Evolutionary conservation across 2,888 invertebrate species (phyloP), one percentile per base, ranked within the genome.

Genomic region (Standfussiana lucernea): DNA sequence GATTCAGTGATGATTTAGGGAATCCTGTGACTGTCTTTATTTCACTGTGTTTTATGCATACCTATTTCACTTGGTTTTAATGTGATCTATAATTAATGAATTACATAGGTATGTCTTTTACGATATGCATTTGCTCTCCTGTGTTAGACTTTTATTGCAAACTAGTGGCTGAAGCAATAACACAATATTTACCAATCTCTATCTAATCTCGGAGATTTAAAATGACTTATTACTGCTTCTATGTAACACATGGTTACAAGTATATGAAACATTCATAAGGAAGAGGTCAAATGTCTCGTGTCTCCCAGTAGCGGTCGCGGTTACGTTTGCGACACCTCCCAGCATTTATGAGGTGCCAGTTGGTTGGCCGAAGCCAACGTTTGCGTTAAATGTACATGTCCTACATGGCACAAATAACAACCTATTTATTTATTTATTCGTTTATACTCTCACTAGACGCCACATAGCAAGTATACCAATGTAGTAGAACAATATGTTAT

Each of bases 231-330:
- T 42, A 61, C 10, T 62, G 32, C n/a, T 24, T 62, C n/a, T 45
- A 77, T 66, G 15, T 74, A 72, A 56, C 47, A 71, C 35, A 72
- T 72, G 13, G 65, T 50, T 62, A 72, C 72, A 72, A 75, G 42
- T 75, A 72, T 75, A 75, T 72, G 62, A 75, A 70, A 69, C 61
- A n/a, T n/a, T n/a, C n/a, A 40, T 65, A 28, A 72, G 77, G 70
- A 72, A 71, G 79, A 74, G 86, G 80, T 81, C 76, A 84, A 73
- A 79, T 83, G 70, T 86, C 86, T 50, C 28, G 59, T 62, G 61
- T 32, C 32, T 66, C 35, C 28, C 59, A 56, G 73, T 67, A 74
- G 71, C 53, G 64, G 61, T 62, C 47, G 80, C 61, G 67, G 83
- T 76, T 72, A 62, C 6, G 3, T n/a, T 75, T 79, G 56, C 53